Percentiles rank a stretch among this genome's conserved stretches.
Conservation (phyloP, 2,888 invertebrate genomes). For the Tolmerus cingulatus region DNA sequence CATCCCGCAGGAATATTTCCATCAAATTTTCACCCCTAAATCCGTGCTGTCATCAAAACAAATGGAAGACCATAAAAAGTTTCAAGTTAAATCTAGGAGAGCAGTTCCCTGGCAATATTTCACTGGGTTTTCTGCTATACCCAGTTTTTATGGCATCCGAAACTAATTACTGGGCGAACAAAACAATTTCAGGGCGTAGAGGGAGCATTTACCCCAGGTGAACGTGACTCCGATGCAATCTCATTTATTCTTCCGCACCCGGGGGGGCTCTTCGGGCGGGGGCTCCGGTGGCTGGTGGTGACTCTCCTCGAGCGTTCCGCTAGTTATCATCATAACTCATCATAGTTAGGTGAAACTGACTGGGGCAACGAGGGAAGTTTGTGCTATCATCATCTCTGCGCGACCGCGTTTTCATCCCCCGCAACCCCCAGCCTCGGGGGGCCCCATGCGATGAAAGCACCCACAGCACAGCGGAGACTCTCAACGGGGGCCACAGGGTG, state of each 20-base stretch:
- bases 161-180: conserved; percentile 36
- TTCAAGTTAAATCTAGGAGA: not conserved
- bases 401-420: not conserved
- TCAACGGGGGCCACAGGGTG: not conserved
- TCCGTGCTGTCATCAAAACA: not conserved
- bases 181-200: conserved; percentile 27
- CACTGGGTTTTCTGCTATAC: not conserved
- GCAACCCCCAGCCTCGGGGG: not conserved
- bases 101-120: not conserved
- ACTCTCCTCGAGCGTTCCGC: conserved; percentile 5
- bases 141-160: conserved; percentile 26
- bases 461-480: not conserved
- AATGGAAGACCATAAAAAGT: not conserved
- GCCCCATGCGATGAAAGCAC: not conserved
- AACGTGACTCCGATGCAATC: conserved; percentile 42
- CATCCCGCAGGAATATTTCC: not conserved
- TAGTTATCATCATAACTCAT: conserved; percentile 34
- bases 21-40: not conserved
- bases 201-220: conserved; percentile 32
- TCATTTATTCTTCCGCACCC: conserved; percentile 18
- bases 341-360: conserved; percentile 16
- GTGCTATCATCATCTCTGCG: not conserved
- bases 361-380: not conserved
- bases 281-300: not conserved
- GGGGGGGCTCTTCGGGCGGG: not conserved